These are phyloP conservation scores for Theocolax elegans DNA, from an alignment of 1,140 invertebrate species.

Conservation along the genomic window DNA sequence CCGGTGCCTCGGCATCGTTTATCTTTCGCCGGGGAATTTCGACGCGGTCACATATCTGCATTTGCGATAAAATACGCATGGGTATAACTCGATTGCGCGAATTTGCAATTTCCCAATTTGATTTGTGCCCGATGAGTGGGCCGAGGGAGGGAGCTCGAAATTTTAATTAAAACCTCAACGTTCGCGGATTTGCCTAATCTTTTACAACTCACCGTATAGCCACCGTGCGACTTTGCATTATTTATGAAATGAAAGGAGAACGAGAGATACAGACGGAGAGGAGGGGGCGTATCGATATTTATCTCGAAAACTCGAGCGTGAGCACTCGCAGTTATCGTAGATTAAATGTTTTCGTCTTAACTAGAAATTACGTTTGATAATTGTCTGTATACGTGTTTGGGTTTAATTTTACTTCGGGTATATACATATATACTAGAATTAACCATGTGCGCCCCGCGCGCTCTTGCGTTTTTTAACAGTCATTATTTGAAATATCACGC, in stretches of 20 bases:
- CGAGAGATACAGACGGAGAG: not conserved
- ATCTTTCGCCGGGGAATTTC: slow-evolving; percentile 8
- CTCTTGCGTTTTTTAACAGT: too few relatives aligned
- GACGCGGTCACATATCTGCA: slow-evolving; percentile 8
- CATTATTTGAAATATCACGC: too few relatives aligned
- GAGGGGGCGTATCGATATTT: not conserved
- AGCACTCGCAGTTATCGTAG: too few relatives aligned
- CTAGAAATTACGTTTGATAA: too few relatives aligned
- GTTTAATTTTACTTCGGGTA: too few relatives aligned
- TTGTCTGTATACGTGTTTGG: too few relatives aligned
- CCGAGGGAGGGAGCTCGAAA: not conserved
- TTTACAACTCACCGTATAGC: not conserved
- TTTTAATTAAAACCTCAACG: slow-evolving; percentile 23
- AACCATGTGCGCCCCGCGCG: too few relatives aligned
- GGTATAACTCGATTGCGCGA: slow-evolving; percentile 20
- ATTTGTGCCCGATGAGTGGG: slow-evolving; percentile 11
- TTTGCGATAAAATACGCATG: slow-evolving; percentile 15
- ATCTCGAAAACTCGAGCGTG: too few relatives aligned
- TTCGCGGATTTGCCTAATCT: slow-evolving; percentile 30
- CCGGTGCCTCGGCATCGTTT: not conserved
- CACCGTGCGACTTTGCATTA: slow-evolving; percentile 14
- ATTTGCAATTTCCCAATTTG: slow-evolving; percentile 34
- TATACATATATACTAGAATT: too few relatives aligned
- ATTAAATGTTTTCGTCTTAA: too few relatives aligned
- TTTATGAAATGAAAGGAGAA: slow-evolving; percentile 7